phyloP scores from a whole-genome alignment of 1,140 invertebrate species.

The Saccostrea echinata region DNA sequence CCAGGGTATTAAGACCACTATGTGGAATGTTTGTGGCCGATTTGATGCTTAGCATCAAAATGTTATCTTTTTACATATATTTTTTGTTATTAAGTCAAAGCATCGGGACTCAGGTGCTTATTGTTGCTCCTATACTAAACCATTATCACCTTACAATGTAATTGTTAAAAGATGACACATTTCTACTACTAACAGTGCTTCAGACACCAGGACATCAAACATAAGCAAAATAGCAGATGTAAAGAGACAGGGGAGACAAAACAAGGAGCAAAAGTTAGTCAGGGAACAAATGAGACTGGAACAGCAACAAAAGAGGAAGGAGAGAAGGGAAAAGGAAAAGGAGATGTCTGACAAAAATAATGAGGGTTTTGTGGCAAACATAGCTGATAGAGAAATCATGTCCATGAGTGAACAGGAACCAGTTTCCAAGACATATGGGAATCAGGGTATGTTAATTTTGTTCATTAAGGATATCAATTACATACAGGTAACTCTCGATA shows the following conservation, averaged over 20 bases:
- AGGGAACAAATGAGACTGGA: conserved; percentile 1
- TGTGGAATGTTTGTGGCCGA: too few relatives aligned
- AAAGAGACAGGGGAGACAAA: conserved; percentile 10
- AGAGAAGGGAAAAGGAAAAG: background rate
- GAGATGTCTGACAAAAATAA: background rate
- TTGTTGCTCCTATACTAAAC: too few relatives aligned
- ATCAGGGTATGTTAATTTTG: background rate
- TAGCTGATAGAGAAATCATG: background rate
- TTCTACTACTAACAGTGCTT: background rate
- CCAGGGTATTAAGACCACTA: too few relatives aligned
- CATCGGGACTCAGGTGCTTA: too few relatives aligned
- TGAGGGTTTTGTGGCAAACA: background rate
- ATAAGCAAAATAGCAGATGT: background rate
- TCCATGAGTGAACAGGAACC: background rate
- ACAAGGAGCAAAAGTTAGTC: background rate
- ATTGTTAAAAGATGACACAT: too few relatives aligned
- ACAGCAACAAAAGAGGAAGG: conserved; percentile 9
- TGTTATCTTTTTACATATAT: too few relatives aligned
- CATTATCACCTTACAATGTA: too few relatives aligned
- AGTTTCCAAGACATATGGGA: background rate
- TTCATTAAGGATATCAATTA: too few relatives aligned
- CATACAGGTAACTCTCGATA: too few relatives aligned
- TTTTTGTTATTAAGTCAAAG: too few relatives aligned
- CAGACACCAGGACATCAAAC: background rate
- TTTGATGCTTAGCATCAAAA: too few relatives aligned